Evolutionary conservation across 1,140 invertebrate genomes (phyloP).

Genomic region (Bombus turneri): DNA sequence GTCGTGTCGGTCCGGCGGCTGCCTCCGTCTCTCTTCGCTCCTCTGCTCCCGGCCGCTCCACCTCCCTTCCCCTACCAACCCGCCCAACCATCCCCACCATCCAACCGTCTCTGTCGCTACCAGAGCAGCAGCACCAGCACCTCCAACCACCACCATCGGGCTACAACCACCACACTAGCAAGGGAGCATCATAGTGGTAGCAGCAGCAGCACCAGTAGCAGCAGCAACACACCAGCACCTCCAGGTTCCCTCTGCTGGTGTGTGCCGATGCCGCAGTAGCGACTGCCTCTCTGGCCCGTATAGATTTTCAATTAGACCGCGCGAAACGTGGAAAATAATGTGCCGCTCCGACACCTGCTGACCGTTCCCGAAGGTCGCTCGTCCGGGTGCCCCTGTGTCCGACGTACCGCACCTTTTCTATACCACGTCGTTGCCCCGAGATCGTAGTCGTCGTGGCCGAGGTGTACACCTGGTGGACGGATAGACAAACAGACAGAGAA

Average conservation of each 20-base stretch:
- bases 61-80: not conserved
- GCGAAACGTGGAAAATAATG: conserved; percentile 58
- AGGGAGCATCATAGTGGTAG: conserved; percentile 4
- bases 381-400: not conserved
- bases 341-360: conserved; percentile 48
- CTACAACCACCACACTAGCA: not conserved
- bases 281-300: conserved; percentile 52
- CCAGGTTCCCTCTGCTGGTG: conserved; percentile 30
- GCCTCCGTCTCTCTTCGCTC: not conserved
- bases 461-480: not conserved
- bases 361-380: conserved; percentile 46
- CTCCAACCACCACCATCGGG: not conserved
- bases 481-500: not conserved
- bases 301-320: conserved; percentile 70
- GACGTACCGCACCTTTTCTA: not conserved
- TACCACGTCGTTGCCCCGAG: not conserved
- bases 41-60: conserved; percentile 3
- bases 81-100: too few species aligned
- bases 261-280: conserved; percentile 67
- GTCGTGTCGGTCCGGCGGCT: not conserved
- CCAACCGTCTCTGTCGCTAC: not conserved
- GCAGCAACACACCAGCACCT: conserved; percentile 33
- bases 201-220: conserved; percentile 14
- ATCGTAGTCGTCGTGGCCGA: not conserved
- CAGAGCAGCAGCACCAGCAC: conserved; percentile 8